Evolutionary conservation across 2,113 vertebrate species (phyloP), one percentile per base, ranked within the genome.

Genomic region (Sylvia atricapilla): DNA sequence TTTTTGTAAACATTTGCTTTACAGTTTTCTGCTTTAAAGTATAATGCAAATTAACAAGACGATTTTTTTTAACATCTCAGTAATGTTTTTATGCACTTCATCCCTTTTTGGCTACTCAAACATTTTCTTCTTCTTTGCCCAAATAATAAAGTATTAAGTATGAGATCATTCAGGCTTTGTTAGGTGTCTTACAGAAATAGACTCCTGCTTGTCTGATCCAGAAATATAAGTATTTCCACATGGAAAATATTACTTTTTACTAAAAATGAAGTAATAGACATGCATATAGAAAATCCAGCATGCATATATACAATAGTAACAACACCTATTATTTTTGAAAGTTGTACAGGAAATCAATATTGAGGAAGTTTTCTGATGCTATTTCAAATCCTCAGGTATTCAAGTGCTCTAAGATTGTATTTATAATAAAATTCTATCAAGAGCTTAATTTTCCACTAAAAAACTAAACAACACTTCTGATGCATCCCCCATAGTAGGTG

Each of bases 91-190:
- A 74, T 24, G 64, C 3, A 50, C 31, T 92, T 90, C 37, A 41
- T 39, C 15, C 10, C 15, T 21, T 82, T 79, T 49, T 49, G 62
- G 53, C 47, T 80, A 81, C 41, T 60, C 44, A 60, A 73, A 85
- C 17, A 22, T 53, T 90, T 72, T 47, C 27, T 47, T 41, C 21
- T 67, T 72, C 49, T 90, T 90, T 49, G 35, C 44, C 84, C 75
- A 90, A 78, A 88, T 70, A 95, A 81, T 56, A 84, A 35, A 55
- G 67, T 68, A 74, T 90, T 88, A 90, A 95, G 68, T 68, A 88
- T 86, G 79, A 96, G 88, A 94, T 87, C 87, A 94, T 87, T 89
- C 73, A 90, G 47, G 27, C 78, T 92, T 96, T 93, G 55, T 77
- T 59, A 90, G 83, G 28, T 30, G 21, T 73, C 52, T 90, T 68